A percentile compares a stretch with the other conserved stretches of the same genome.
phyloP scores from a whole-genome alignment of 2,888 invertebrate species.

The Agonum fuliginosum region DNA sequence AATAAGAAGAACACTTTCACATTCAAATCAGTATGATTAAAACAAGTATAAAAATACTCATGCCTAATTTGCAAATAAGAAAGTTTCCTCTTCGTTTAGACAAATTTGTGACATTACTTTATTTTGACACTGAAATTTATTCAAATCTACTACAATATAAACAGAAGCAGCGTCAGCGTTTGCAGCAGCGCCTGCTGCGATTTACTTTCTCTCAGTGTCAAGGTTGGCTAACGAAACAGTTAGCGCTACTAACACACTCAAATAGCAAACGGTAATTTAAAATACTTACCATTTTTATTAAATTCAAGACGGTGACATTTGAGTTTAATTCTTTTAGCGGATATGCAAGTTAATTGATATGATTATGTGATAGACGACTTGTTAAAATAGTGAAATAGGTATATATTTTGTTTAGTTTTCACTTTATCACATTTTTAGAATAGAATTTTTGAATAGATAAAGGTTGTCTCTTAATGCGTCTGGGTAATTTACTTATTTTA shows the following conservation, averaged over 20 bases:
- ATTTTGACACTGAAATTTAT: slow-evolving; percentile 52
- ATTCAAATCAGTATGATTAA: slow-evolving; percentile 30
- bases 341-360: too few species aligned
- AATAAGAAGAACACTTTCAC: slow-evolving; percentile 41
- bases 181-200: too few species aligned
- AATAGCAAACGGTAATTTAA: background rate
- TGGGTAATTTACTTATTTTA: too few species aligned
- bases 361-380: too few species aligned
- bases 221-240: slow-evolving; percentile 53
- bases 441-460: too few species aligned
- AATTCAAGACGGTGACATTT: too few species aligned
- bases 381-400: too few species aligned
- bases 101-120: slow-evolving; percentile 49
- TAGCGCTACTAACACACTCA: background rate
- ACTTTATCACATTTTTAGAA: too few species aligned
- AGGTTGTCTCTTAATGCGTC: too few species aligned
- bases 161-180: slow-evolving; percentile 15
- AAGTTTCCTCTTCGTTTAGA: slow-evolving; percentile 35
- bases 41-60: slow-evolving; percentile 36
- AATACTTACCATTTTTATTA: too few species aligned
- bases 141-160: slow-evolving; percentile 28
- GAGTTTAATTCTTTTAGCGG: too few species aligned
- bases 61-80: slow-evolving; percentile 43
- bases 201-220: slow-evolving; percentile 55
- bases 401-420: too few species aligned